Base-by-base conservation (phyloP, 2,797 vertebrate species). In the Mormyrops boulengeri region DNA sequence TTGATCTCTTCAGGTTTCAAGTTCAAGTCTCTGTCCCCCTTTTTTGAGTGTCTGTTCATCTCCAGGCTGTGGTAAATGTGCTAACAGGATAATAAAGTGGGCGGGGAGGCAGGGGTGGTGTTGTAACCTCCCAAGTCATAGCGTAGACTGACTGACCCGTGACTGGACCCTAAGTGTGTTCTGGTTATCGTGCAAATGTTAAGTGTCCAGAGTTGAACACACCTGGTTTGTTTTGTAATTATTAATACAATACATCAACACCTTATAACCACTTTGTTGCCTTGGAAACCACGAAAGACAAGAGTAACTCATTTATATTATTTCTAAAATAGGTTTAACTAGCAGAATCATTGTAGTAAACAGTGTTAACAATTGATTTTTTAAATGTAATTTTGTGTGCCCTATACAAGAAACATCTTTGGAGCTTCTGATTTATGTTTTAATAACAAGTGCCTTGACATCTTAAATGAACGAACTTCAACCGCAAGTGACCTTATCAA, bases 261-360 rank as follows among this genome's bases (percentile, higher is more conserved):
- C 8, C 30, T 85, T 38, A 41, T 19, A 44, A 44, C 22, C 17
- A n/a, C 53, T 30, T 57, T 2, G 17, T 87, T 60, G 85, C 30
- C 50, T 60, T 87, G 85, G 85, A 87, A 87, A 87, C 84, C 11
- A 52, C 19, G 57, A 86, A 86, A 55, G 22, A 52, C 44, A 53
- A 85, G 22, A 34, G 26, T 49, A 52, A 85, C 9, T 41, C 19
- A 77, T 77, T 17, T 4, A 30, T n/a, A 30, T 49, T 52, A 52
- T 30, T 52, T 86, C 12, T 14, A 38, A 34, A 53, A 86, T 86
- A 22, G 14, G 22, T 55, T 38, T 17, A 30, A 53, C 26, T 55
- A n/a, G 77, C n/a, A 84, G 44, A 84, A 47, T 34, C 11, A 5
- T 84, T 85, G n/a, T 53, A 53, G 84, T 14, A 44, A 80, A 80